These are phyloP conservation scores for Drosophila barbarae DNA, from an alignment of 2,888 invertebrate genomes.

Conservation along the genomic window DNA sequence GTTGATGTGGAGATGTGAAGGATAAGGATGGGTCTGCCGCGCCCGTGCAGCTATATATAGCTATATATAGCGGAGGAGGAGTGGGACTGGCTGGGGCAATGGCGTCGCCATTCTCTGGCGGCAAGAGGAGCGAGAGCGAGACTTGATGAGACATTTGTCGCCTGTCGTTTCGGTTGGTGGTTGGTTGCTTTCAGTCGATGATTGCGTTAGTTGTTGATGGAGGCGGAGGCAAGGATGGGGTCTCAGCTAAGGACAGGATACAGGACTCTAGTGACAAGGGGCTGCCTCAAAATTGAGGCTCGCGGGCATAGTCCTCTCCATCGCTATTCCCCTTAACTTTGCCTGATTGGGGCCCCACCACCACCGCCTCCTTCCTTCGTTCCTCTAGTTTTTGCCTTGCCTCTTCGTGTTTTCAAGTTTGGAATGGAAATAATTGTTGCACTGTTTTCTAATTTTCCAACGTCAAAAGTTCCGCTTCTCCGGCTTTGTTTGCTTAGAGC, in stretches of 20 bases:
- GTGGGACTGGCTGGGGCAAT: conserved; percentile 25
- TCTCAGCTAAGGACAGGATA: conserved; percentile 6
- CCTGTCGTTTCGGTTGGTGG: conserved; percentile 55
- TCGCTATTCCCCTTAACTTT: conserved; percentile 50
- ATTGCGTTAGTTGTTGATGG: conserved; percentile 74
- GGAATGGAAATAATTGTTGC: conserved; percentile 65
- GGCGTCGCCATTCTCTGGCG: conserved; percentile 42
- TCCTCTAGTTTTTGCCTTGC: conserved; percentile 31
- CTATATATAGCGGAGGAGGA: conserved; percentile 2
- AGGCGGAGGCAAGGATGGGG: conserved; percentile 2
- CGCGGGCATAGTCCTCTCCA: conserved; percentile 52
- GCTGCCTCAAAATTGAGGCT: conserved; percentile 61
- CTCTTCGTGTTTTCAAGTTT: conserved; percentile 49
- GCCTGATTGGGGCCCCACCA: conserved; percentile 48
- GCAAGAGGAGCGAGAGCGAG: conserved; percentile 57
- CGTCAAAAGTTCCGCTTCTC: conserved; percentile 61
- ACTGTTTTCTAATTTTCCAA: conserved; percentile 66
- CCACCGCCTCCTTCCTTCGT: conserved; percentile 10
- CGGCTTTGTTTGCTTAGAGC: conserved; percentile 56
- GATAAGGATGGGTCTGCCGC: conserved; percentile 25
- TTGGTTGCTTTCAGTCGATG: conserved; percentile 60
- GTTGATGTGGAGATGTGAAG: conserved; percentile 40
- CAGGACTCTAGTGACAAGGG: conserved; percentile 19
- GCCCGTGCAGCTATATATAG: conserved; percentile 7
- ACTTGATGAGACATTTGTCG: conserved; percentile 68